Evolutionary conservation across 2,888 invertebrate species (phyloP), one percentile per base, ranked within the genome.

Genomic region (Cephus runcator): DNA sequence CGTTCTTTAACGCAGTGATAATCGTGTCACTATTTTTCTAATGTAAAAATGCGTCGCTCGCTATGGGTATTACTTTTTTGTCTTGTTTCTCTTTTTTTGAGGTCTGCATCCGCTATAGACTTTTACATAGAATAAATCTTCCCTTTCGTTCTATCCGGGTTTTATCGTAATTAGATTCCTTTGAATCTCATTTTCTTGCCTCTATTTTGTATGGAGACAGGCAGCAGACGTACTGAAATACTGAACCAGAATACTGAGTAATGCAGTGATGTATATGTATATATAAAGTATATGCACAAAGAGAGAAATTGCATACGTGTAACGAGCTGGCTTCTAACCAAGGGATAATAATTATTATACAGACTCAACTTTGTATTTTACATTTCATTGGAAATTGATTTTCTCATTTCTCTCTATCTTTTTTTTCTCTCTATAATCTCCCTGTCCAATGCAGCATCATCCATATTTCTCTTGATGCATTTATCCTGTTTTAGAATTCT

Each of bases 281-380:
- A 6, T 15, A 40, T 2, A 15, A 40, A 40, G 40, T 40, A 40
- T 40, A 12, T n/a, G n/a, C 15, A 40, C 40, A 56, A 15, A 40
- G 9, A 56, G 9, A 56, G 71, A 71, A 34, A 71, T 71, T 30
- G 31, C 33, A 33, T 23, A 23, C 31, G 31, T 71, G 15, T 30
- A 71, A 71, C 71, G 11, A 71, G 12, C 71, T 71, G 71, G 71
- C 71, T 71, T 34, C 31, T 31, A 71, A 71, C 71, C 71, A 30
- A 12, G 33, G 23, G 15, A 56, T 56, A 23, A 40, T 40, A 40
- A 40, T 40, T 56, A 56, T 56, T 23, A 56, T 56, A 56, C 23
- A 23, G 23, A 56, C 15, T 36, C 36, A 4, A 36, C 36, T 40
- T 56, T 56, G 23, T 56, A 23, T 9, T 56, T 56, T 56, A 23